These are phyloP conservation scores for Cactoblastis cactorum DNA, from an alignment of 2,888 invertebrate genomes.

Conservation along the genomic window DNA sequence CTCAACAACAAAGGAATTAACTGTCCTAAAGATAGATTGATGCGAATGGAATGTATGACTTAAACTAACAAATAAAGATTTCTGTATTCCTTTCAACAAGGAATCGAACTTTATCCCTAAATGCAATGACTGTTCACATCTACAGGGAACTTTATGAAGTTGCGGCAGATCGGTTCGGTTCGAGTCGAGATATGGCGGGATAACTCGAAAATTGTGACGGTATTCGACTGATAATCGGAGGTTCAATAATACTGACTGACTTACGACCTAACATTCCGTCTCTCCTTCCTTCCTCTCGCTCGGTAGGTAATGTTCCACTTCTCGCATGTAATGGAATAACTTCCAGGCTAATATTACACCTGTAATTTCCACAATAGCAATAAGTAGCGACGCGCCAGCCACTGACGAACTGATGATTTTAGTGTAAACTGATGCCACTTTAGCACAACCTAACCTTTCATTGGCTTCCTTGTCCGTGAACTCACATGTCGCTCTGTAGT, in stretches of 20 bases:
- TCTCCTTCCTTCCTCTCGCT: slow-evolving; percentile 67
- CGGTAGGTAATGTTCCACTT: slow-evolving; percentile 70
- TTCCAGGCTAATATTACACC: slow-evolving; percentile 64
- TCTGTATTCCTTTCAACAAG: slow-evolving; percentile 50
- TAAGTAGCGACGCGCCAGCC: slow-evolving; percentile 62
- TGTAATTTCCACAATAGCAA: slow-evolving; percentile 57
- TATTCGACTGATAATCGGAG: slow-evolving; percentile 13
- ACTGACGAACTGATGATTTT: slow-evolving; percentile 71
- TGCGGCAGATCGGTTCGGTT: slow-evolving; percentile 21
- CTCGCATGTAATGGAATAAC: slow-evolving; percentile 60
- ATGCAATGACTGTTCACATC: slow-evolving; percentile 27
- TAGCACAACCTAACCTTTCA: slow-evolving; percentile 69
- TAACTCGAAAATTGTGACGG: slow-evolving; percentile 18
- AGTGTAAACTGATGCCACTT: slow-evolving; percentile 71
- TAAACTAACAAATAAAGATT: slow-evolving; percentile 39
- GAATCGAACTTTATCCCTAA: slow-evolving; percentile 54
- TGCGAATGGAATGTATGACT: slow-evolving; percentile 34
- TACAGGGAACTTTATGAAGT: slow-evolving; percentile 15
- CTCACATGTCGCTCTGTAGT: slow-evolving; percentile 65
- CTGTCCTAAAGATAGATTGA: slow-evolving; percentile 25
- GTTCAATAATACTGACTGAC: slow-evolving; percentile 21
- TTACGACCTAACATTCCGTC: slow-evolving; percentile 59
- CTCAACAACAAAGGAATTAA: slow-evolving; percentile 15
- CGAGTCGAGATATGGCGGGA: slow-evolving; percentile 21
- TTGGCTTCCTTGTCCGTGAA: slow-evolving; percentile 74